Conservation (phyloP, 2,888 invertebrate genomes). For the Epistrophe eligans region DNA sequence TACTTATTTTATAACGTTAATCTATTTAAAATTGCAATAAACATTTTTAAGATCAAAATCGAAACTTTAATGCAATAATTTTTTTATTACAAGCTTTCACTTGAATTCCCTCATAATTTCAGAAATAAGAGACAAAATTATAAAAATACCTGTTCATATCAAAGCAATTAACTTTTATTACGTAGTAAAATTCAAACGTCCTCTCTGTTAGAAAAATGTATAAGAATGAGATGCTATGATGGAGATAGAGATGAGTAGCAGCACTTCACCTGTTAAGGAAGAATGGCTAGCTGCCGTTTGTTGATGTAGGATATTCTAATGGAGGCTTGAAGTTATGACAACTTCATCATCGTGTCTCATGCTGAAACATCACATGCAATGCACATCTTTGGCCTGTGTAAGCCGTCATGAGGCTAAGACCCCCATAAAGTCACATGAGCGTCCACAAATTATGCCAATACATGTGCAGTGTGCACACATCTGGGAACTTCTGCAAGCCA, state of each 20-base stretch:
- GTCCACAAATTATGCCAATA: slow-evolving; percentile 53
- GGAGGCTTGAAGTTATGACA: slow-evolving; percentile 59
- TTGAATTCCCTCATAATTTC: slow-evolving; percentile 8
- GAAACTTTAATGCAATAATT: neutral
- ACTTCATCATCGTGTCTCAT: slow-evolving; percentile 53
- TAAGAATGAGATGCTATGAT: slow-evolving; percentile 16
- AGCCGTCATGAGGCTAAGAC: neutral
- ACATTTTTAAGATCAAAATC: neutral
- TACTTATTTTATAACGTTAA: too few relatives aligned
- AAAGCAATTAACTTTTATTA: slow-evolving; percentile 59
- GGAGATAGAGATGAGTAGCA: neutral
- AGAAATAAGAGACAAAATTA: neutral
- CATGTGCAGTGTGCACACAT: slow-evolving; percentile 5
- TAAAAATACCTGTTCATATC: slow-evolving; percentile 23
- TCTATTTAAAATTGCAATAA: neutral
- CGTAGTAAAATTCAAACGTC: slow-evolving; percentile 41
- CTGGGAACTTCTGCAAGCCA: neutral
- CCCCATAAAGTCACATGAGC: slow-evolving; percentile 1
- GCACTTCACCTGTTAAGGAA: slow-evolving; percentile 2
- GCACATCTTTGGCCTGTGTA: neutral
- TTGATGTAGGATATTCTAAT: slow-evolving; percentile 46
- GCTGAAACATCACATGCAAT: slow-evolving; percentile 1
- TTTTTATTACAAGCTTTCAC: slow-evolving; percentile 52
- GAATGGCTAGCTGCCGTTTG: neutral
- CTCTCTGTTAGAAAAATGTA: slow-evolving; percentile 11